Conservation (phyloP, 2,113 vertebrate species). For the Circaetus cinerascens region DNA sequence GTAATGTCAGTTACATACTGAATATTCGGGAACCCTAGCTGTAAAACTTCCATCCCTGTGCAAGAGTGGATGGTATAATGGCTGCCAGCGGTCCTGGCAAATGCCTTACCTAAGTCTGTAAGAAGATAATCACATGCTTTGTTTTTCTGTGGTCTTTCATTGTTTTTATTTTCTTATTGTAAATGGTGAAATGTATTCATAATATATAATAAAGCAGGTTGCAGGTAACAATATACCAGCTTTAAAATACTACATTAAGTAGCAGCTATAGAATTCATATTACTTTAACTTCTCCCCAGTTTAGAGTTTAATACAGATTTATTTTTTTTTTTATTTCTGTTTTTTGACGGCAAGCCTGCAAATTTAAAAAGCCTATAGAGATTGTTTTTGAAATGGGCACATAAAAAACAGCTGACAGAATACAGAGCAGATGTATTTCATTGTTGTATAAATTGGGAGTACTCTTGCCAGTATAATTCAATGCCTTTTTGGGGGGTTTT, state of each 20-base stretch:
- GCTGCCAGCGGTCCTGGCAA: neutral
- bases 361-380: neutral
- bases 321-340: neutral
- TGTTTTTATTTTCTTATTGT: neutral
- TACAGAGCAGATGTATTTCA: neutral
- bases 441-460: neutral
- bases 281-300: neutral
- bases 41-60: too few relatives aligned
- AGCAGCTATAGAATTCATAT: neutral
- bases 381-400: neutral
- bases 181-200: neutral
- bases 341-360: neutral
- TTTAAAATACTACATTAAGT: neutral
- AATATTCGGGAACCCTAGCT: neutral
- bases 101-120: neutral
- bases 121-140: neutral
- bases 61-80: too few relatives aligned
- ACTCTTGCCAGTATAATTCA: neutral
- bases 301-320: neutral
- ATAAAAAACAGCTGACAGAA: neutral
- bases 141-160: neutral
- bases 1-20: neutral
- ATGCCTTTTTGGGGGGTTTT: rapidly evolving
- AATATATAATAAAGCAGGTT: neutral
- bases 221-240: neutral